Evolutionary conservation across 2,797 vertebrate genomes (phyloP), one percentile per base, ranked within the genome.

Genomic region (Neosilurus mollespiculum): DNA sequence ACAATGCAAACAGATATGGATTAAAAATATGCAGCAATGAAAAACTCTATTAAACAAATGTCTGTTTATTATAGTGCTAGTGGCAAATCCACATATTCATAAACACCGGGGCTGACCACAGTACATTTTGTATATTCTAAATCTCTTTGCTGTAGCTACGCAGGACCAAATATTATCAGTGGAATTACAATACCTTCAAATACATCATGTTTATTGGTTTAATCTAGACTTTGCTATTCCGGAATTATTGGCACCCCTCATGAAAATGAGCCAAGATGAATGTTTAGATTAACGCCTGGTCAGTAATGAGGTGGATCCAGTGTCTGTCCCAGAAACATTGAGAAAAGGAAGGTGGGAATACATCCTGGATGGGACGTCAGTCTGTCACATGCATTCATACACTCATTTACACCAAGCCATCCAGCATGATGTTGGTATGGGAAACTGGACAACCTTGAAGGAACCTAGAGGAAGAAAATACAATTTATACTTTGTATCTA

Each of bases 31-130:
- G 79, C 66, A 49, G 66, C 51, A 18, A 70, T 70, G 66, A 59
- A 81, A 81, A 81, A 70, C 51, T 37, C 66, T 58, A 70, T 81
- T 70, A 78, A 65, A 62, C 66, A 83, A 61, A 72, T 71, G 82
- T 64, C 54, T 78, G 65, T 37, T 79, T 81, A 81, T 81, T 59
- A 81, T 59, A 69, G 66, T 10, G 65, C 62, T 59, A 62, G 66
- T 67, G 53, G 70, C 70, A 75, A 34, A 75, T 65, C 30, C 81
- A 83, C 43, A 76, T 20, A 20, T 49, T 78, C 37, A 49, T n/a
- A 30, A 70, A 56, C 53, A 43, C 65, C 51, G 18, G 30, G 53
- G 11, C 73, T 73, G 81, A 70, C 4, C 53, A 49, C 22, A 20
- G 30, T 34, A 14, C 58, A 22, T 49, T 78, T 62, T 43, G 75